Evolutionary conservation across 2,797 vertebrate genomes (phyloP), one percentile per base, ranked within the genome.

Genomic region (Siniperca obscura): DNA sequence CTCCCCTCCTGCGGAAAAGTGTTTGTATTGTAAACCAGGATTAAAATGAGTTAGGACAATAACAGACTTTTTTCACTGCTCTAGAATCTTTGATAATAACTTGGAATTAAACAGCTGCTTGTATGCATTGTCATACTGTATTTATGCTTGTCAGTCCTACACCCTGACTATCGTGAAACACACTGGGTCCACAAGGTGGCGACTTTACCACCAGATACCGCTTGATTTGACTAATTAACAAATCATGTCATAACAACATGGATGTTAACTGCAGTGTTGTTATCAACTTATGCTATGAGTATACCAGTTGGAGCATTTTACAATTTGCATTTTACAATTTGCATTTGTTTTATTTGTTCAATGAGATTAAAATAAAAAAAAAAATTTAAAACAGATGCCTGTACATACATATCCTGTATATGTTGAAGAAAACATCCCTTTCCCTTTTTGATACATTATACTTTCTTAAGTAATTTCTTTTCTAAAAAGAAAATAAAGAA

Each of bases 1-100:
- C 90, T 56, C 95, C 97, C 5, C 90, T 95, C 94, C 98, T 98
- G 92, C 0, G 30, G 76, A 78, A 21, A 30, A 77, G 22, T 2
- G 46, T 22, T 67, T 66, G n/a, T 30, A 78, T 70, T 34, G 70
- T 61, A 61, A 84, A 64, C 36, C 16, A 59, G 25, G 19, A 68
- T 80, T 44, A 22, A 25, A 5, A 50, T 5, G 19, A 65, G 22
- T 60, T 25, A 66, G 55, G 22, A 21, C 22, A 74, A 52, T 53
- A 62, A 80, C 46, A 80, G 14, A 80, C 5, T n/a, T 17, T 60
- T 52, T 70, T 62, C 50, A 72, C 4, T 67, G 13, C 62, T 73
- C 27, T 75, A 74, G 42, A 79, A 67, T 83, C 50, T 86, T 65
- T 80, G 59, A 77, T 73, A 70, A 84, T 67, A 68, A 62, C 53